phyloP scores from a whole-genome alignment of 1,140 invertebrate genomes.

The Aphidius gifuensis region DNA sequence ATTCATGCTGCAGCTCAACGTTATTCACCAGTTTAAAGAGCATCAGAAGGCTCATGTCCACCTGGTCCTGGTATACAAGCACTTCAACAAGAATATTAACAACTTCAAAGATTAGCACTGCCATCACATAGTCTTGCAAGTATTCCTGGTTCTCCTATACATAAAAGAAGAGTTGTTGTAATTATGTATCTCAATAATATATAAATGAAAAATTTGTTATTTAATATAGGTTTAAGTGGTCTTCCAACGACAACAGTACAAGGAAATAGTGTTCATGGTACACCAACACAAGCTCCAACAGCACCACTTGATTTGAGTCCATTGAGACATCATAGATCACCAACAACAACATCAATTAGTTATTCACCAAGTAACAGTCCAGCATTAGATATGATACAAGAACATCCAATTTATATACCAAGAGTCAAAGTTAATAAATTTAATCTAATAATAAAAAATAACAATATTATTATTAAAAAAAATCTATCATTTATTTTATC shows the following conservation, averaged over 20 bases:
- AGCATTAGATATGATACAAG: conserved; percentile 83
- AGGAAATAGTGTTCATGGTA: conserved; percentile 52
- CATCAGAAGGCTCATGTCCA: conserved; percentile 72
- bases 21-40: conserved; percentile 85
- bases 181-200: not conserved
- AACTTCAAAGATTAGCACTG: conserved; percentile 60
- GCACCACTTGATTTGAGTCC: conserved; percentile 52
- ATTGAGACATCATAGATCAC: conserved; percentile 52
- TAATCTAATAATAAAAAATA: conserved; percentile 20
- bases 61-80: conserved; percentile 60
- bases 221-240: conserved; percentile 46
- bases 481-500: too few relatives aligned
- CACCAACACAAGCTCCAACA: conserved; percentile 51
- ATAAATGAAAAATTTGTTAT: not conserved
- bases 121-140: conserved; percentile 58
- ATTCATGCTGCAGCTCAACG: conserved; percentile 64
- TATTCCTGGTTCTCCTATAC: conserved; percentile 66
- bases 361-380: conserved; percentile 60
- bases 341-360: conserved; percentile 54
- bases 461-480: conserved; percentile 2
- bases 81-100: conserved; percentile 71
- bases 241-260: conserved; percentile 49
- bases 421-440: conserved; percentile 37
- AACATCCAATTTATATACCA: conserved; percentile 59
- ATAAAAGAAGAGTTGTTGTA: conserved; percentile 62